Evolutionary conservation across 1,140 invertebrate species (phyloP).

Genomic region (Solenopsis fugax): DNA sequence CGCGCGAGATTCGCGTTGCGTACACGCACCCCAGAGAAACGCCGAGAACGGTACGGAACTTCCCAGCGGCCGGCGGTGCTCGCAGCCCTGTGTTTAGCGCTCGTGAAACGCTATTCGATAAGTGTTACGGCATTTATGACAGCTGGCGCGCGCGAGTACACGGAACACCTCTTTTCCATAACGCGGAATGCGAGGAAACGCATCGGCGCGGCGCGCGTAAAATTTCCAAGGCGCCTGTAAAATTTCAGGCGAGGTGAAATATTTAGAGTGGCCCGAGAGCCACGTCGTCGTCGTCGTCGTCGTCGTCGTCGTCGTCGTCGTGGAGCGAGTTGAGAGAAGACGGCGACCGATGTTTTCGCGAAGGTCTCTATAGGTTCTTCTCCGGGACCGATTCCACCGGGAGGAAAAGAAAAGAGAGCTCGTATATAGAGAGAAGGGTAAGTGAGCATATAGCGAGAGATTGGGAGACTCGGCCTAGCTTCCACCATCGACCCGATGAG

Average conservation of each 20-base stretch:
- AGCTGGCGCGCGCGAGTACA: too few relatives aligned
- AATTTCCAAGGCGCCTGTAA: too few relatives aligned
- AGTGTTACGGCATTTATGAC: not conserved
- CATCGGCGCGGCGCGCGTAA: too few relatives aligned
- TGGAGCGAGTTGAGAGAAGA: not conserved
- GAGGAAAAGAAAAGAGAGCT: slow-evolving; percentile 20
- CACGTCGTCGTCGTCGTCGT: not conserved
- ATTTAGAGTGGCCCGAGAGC: slow-evolving; percentile 18
- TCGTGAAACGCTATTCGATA: not conserved
- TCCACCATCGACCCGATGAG: slow-evolving; percentile 28
- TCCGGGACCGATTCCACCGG: slow-evolving; percentile 12
- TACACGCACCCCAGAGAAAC: not conserved
- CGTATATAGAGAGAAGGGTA: slow-evolving; percentile 13
- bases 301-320: not conserved
- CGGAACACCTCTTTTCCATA: not conserved
- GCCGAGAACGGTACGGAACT: not conserved
- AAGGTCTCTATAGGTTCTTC: slow-evolving; percentile 43
- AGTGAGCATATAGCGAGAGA: slow-evolving; percentile 23
- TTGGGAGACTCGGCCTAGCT: slow-evolving; percentile 46
- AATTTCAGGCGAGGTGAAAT: slow-evolving; percentile 6
- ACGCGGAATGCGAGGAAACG: too few relatives aligned
- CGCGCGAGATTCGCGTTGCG: not conserved
- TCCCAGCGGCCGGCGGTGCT: too few relatives aligned
- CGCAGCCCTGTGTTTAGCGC: not conserved
- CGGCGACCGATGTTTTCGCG: slow-evolving; percentile 56